phyloP scores from a whole-genome alignment of 2,797 vertebrate genomes.

The Alauda arvensis region DNA sequence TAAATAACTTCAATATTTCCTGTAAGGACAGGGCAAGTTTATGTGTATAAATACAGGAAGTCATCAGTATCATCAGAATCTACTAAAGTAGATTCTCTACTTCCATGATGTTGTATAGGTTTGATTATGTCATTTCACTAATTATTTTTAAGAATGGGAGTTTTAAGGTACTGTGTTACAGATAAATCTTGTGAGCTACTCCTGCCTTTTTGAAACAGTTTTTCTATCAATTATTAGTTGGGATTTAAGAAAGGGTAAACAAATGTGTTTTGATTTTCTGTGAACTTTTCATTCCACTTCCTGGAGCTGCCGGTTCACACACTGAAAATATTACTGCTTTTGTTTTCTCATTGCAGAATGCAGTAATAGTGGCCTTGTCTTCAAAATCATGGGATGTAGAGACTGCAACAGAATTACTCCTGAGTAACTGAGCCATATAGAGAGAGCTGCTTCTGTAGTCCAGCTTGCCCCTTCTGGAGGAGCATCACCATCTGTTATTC shows the following conservation, averaged over 20 bases:
- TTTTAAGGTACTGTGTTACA: background rate
- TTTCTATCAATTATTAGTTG: background rate
- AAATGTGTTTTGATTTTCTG: background rate
- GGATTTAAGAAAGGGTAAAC: background rate
- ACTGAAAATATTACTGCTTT: constrained; percentile 15
- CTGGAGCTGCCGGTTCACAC: background rate
- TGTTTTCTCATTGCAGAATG: constrained; percentile 82
- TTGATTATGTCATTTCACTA: background rate
- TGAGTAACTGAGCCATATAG: constrained; percentile 89
- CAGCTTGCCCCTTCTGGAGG: constrained; percentile 75
- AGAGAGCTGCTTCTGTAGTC: constrained; percentile 70
- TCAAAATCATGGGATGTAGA: constrained; percentile 99
- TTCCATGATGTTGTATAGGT: background rate
- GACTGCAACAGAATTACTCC: constrained; percentile 95
- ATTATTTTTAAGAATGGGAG: background rate
- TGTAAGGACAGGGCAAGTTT: background rate
- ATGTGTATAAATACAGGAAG: background rate
- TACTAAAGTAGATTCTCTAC: background rate
- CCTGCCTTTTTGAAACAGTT: background rate
- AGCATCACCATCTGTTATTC: constrained; percentile 80
- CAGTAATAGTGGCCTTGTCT: constrained; percentile 99
- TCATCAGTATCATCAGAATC: background rate
- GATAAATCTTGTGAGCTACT: background rate
- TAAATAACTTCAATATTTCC: background rate
- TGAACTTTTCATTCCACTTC: background rate